A percentile compares a stretch with the other conserved stretches of the same genome.
Evolutionary conservation across 2,113 vertebrate species (phyloP).

Genomic region (Nicator chloris): DNA sequence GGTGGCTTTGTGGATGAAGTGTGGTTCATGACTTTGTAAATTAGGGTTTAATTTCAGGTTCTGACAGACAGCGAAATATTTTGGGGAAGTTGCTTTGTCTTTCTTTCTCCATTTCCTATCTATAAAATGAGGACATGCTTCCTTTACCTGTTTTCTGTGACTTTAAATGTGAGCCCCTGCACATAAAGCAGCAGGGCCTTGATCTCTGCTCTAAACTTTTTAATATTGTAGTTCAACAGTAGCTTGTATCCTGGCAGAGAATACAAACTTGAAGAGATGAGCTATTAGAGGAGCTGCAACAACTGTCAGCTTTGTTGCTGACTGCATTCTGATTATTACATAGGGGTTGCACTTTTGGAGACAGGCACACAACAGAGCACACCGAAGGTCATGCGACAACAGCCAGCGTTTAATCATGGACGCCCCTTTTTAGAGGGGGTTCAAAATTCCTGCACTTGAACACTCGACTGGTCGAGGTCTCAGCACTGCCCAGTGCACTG

Average conservation of each 20-base stretch:
- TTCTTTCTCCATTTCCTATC: background rate
- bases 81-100: background rate
- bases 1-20: background rate
- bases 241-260: background rate
- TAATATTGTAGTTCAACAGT: background rate
- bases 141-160: background rate
- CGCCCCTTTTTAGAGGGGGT: background rate
- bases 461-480: background rate
- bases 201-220: background rate
- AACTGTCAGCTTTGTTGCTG: background rate
- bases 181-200: background rate
- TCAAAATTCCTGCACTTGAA: background rate
- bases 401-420: background rate
- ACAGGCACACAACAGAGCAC: background rate
- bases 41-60: background rate
- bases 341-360: background rate
- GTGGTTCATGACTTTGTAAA: background rate
- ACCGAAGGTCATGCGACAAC: background rate
- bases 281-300: background rate
- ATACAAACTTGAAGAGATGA: background rate
- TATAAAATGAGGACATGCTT: background rate
- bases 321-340: background rate
- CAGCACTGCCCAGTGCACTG: background rate
- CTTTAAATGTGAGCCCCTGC: background rate
- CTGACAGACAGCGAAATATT: background rate